phyloP scores from a whole-genome alignment of 2,797 vertebrate genomes.

The Phyllotis vaccarum region DNA sequence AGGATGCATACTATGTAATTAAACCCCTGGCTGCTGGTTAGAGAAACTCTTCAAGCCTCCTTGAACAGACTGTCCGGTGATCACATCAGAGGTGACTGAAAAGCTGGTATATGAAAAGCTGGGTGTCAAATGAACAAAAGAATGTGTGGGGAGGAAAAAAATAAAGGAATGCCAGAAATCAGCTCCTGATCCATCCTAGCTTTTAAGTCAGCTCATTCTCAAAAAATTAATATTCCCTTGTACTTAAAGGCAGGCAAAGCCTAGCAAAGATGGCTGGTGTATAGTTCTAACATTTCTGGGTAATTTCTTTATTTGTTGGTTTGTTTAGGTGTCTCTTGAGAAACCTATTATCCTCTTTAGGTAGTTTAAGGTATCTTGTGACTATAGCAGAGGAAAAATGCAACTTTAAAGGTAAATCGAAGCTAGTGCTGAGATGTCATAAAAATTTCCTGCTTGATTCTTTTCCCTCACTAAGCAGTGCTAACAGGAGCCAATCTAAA shows the following conservation, averaged over 20 bases:
- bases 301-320: slow-evolving; percentile 1
- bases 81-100: slow-evolving; percentile 72
- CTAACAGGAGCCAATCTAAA: slow-evolving; percentile 15
- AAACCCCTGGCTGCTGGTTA: slow-evolving; percentile 67
- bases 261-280: background rate
- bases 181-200: slow-evolving; percentile 64
- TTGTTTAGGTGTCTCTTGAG: background rate
- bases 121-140: slow-evolving; percentile 84
- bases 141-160: slow-evolving; percentile 79
- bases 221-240: slow-evolving; percentile 85
- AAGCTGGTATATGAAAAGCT: slow-evolving; percentile 78
- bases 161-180: slow-evolving; percentile 82
- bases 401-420: background rate
- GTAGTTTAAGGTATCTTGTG: slow-evolving; percentile 1
- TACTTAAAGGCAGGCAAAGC: slow-evolving; percentile 66
- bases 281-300: background rate
- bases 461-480: background rate
- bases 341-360: slow-evolving; percentile 38
- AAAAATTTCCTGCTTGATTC: background rate
- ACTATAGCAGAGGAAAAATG: slow-evolving; percentile 57
- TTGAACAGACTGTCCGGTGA: slow-evolving; percentile 59
- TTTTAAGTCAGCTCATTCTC: slow-evolving; percentile 67
- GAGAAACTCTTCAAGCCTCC: slow-evolving; percentile 43
- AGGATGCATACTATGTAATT: slow-evolving; percentile 69
- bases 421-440: background rate